Evolutionary conservation across 2,113 vertebrate species (phyloP).

Genomic region (Cephalopholis sonnerati): DNA sequence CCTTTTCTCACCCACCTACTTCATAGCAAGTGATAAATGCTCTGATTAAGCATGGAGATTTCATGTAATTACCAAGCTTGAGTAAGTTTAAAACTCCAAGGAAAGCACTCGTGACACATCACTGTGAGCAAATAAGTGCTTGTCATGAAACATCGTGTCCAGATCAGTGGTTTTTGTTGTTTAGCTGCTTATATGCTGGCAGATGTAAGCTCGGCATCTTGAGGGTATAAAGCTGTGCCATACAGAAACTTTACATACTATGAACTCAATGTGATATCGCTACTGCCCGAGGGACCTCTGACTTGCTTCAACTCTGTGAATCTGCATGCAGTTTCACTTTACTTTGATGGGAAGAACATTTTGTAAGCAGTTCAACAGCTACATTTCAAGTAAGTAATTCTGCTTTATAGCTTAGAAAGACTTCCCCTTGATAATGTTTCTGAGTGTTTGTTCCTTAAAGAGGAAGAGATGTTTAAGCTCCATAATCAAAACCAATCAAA

Average conservation of each 20-base stretch:
- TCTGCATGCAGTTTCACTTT: not conserved
- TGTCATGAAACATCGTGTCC: constrained; percentile 58
- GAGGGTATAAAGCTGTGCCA: constrained; percentile 12
- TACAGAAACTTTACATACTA: not conserved
- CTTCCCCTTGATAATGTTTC: not conserved
- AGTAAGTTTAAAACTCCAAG: constrained; percentile 28
- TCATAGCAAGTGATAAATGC: constrained; percentile 22
- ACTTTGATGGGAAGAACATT: not conserved
- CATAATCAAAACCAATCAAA: constrained; percentile 17
- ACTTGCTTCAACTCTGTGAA: not conserved
- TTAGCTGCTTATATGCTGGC: constrained; percentile 48
- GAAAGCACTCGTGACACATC: constrained; percentile 36
- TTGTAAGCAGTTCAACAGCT: not conserved
- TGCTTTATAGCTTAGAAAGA: not conserved
- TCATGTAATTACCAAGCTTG: constrained; percentile 38
- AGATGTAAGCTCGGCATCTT: constrained; percentile 21
- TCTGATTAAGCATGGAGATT: constrained; percentile 28
- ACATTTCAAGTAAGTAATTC: not conserved
- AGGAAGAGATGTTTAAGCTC: not conserved
- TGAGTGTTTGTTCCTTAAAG: not conserved
- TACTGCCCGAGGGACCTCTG: not conserved
- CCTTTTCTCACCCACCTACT: not conserved
- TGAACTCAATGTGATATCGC: not conserved
- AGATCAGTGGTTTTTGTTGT: constrained; percentile 46
- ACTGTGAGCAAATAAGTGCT: constrained; percentile 28